Conservation (phyloP, 2,888 invertebrate species). For the Tachina fera region DNA sequence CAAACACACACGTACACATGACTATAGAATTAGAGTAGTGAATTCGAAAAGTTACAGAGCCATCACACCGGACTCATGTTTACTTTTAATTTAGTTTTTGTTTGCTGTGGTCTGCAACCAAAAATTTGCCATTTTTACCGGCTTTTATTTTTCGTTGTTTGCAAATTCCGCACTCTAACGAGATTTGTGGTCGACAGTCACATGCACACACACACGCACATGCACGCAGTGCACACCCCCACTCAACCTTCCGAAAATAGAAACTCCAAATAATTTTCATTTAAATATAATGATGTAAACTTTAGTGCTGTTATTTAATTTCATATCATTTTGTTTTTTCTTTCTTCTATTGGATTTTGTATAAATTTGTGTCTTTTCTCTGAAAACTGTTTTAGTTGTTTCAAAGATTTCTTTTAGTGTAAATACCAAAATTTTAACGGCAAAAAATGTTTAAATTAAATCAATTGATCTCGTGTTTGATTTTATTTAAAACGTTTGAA, state of each 20-base stretch:
- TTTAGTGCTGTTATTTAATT: slow-evolving; percentile 53
- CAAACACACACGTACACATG: not conserved
- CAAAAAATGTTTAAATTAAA: slow-evolving; percentile 26
- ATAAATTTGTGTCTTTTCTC: slow-evolving; percentile 66
- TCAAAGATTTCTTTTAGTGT: slow-evolving; percentile 21
- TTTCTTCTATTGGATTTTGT: slow-evolving; percentile 31
- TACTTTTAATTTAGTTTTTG: slow-evolving; percentile 41
- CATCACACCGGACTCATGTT: not conserved
- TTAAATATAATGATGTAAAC: slow-evolving; percentile 66
- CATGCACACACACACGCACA: not conserved
- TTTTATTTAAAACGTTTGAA: slow-evolving; percentile 24
- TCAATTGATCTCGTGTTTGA: not conserved
- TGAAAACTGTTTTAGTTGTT: slow-evolving; percentile 74
- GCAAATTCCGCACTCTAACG: slow-evolving; percentile 67
- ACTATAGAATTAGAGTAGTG: too few relatives aligned
- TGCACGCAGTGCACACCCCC: not conserved
- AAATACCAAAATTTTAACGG: slow-evolving; percentile 40
- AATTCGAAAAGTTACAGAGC: not conserved
- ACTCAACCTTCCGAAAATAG: not conserved
- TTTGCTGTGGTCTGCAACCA: not conserved
- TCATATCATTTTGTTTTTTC: not conserved
- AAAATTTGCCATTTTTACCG: slow-evolving; percentile 44
- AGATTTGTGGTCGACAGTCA: slow-evolving; percentile 56
- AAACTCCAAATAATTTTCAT: slow-evolving; percentile 29
- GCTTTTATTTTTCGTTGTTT: slow-evolving; percentile 21